Evolutionary conservation across 2,113 vertebrate species (phyloP), one percentile per base, ranked within the genome.

Genomic region (Phyllostomus discolor): DNA sequence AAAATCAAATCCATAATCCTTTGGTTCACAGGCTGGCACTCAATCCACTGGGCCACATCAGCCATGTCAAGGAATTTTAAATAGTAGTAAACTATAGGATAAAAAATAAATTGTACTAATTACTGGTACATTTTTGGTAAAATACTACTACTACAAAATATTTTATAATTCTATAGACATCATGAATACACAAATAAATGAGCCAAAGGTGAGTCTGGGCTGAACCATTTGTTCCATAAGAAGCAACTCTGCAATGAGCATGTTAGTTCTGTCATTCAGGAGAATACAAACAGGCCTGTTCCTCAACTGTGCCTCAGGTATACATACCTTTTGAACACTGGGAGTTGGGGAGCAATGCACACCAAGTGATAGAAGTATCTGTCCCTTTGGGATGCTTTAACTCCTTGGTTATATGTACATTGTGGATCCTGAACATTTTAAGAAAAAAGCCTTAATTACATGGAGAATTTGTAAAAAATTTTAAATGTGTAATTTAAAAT

Each of bases 391-490:
- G 20, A 16, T 48, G 46, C 24, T 84, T 91, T 66, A 57, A 69
- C 6, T 69, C 69, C 54, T 88, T 48, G 20, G 10, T 82, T 78
- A 69, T 52, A n/a, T 83, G 15, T 52, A 67, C 67, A 38, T n/a
- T 67, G 15, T 78, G 48, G 41, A 95, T 82, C 26, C 52, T 67
- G 48, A 41, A 54, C 4, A 91, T 89, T 82, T 96, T 35, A n/a
- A 19, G 17, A 5, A 22, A 22, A 70, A 41, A 35, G 20, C 12
- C 22, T 35, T 86, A 88, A 26, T 67, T 54, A 72, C 31, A 59
- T 15, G 41, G n/a, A 76, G 22, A 85, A 76, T 8, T 91, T 80
- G 11, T 59, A 86, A 48, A 83, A 59, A 10, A n/a, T 83, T 75
- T 75, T 11, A n/a, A 69, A 48, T 52, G 33, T 64, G 1, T 72